These are phyloP conservation scores for Idaea aversata DNA, from an alignment of 2,888 invertebrate species.

Conservation along the genomic window DNA sequence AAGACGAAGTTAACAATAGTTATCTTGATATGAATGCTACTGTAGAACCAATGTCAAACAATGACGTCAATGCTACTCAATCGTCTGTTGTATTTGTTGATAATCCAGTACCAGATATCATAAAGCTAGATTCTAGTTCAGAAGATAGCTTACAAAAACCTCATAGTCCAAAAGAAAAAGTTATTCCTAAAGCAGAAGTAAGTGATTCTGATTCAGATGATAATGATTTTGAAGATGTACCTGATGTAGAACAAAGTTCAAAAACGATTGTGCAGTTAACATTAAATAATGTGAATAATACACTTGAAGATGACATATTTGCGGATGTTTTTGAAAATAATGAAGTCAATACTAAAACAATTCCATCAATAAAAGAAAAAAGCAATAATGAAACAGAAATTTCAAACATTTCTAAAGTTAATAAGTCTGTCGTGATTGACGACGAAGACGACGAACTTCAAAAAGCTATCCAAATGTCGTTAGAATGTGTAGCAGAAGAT, in stretches of 20 bases:
- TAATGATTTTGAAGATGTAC: conserved; percentile 78
- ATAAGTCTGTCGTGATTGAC: conserved; percentile 3
- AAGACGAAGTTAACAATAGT: conserved; percentile 24
- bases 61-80: conserved; percentile 40
- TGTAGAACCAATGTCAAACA: conserved; percentile 8
- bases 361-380: conserved; percentile 3
- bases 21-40: conserved; percentile 20
- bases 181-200: conserved; percentile 11
- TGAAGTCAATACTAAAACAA: conserved; percentile 12
- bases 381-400: conserved; percentile 3
- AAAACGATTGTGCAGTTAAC: conserved; percentile 72
- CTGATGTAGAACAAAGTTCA: conserved; percentile 52
- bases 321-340: conserved; percentile 82
- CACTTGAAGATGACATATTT: conserved; percentile 82
- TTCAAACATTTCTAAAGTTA: background rate
- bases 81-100: conserved; percentile 54
- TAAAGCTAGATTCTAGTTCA: conserved; percentile 50
- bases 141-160: conserved; percentile 34
- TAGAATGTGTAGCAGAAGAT: conserved; percentile 20
- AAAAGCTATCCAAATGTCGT: conserved; percentile 28
- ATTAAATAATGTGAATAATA: conserved; percentile 51
- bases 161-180: background rate
- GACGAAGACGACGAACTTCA: conserved; percentile 26
- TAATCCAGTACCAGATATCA: conserved; percentile 44
- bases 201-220: conserved; percentile 57